Conservation (phyloP, 2,888 invertebrate genomes). For the Agonum fuliginosum region DNA sequence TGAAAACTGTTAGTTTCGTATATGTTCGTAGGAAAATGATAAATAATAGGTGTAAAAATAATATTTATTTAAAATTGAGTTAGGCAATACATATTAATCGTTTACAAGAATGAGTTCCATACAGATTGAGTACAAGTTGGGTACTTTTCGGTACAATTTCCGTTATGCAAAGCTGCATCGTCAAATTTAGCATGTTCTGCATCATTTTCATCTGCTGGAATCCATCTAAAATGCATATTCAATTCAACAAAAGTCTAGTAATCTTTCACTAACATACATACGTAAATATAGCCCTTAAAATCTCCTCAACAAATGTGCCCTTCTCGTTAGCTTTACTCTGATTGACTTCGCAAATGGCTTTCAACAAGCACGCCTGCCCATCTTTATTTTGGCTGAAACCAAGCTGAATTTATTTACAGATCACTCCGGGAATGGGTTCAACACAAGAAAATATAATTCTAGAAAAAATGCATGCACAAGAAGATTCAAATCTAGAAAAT, state of each 20-base stretch:
- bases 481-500: too few species aligned
- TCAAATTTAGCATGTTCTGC: conserved; percentile 72
- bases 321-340: conserved; percentile 71
- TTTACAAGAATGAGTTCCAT: conserved; percentile 50
- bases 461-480: too few species aligned
- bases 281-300: conserved; percentile 80
- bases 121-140: conserved; percentile 71
- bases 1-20: too few species aligned
- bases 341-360: conserved; percentile 79
- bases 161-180: conserved; percentile 69
- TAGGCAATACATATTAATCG: too few species aligned
- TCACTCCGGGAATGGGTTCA: not conserved
- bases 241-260: not conserved
- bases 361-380: conserved; percentile 80
- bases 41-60: too few species aligned
- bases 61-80: not conserved
- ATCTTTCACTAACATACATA: conserved; percentile 72
- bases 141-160: conserved; percentile 73
- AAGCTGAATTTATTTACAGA: conserved; percentile 52
- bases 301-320: conserved; percentile 80
- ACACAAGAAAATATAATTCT: not conserved
- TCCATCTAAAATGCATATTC: conserved; percentile 71
- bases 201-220: conserved; percentile 68
- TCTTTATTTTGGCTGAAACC: conserved; percentile 70
- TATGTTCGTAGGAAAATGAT: too few species aligned